phyloP scores from a whole-genome alignment of 1,140 invertebrate species.

The Nautilus pompilius region DNA sequence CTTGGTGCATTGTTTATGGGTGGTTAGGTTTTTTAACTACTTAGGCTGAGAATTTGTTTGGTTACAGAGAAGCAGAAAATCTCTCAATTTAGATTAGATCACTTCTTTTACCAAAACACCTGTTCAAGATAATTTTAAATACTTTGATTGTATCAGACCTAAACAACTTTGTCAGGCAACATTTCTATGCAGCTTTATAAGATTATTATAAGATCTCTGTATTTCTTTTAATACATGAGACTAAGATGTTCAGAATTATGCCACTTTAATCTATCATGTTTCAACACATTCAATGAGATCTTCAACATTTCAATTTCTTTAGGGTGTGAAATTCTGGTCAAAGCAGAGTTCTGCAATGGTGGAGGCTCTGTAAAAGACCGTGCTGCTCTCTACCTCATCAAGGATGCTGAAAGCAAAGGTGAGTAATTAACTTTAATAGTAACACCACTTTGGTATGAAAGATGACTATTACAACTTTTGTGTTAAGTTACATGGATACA shows the following conservation, averaged over 20 bases:
- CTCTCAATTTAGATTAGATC: no score
- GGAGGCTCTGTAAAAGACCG: slow-evolving; percentile 56
- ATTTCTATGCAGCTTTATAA: not conserved
- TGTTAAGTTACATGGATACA: no score
- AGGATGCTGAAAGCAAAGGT: slow-evolving; percentile 49
- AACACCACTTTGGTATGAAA: no score
- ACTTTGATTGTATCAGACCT: not conserved
- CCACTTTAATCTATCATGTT: not conserved
- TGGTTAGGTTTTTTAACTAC: no score
- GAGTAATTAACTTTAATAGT: not conserved
- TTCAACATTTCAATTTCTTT: not conserved
- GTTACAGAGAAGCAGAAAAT: no score
- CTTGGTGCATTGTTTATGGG: no score
- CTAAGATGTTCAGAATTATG: not conserved
- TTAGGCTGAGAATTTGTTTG: no score
- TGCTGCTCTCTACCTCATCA: slow-evolving; percentile 52
- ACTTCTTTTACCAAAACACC: no score
- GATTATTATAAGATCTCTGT: not conserved
- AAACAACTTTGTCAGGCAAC: not conserved
- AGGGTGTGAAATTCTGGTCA: slow-evolving; percentile 55
- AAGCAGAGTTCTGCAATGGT: slow-evolving; percentile 55
- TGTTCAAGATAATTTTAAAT: not conserved
- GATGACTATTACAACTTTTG: no score
- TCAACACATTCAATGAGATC: not conserved
- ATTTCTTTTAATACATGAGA: not conserved